Conservation (phyloP, 2,113 vertebrate genomes). For the Onychorhynchus coronatus region DNA sequence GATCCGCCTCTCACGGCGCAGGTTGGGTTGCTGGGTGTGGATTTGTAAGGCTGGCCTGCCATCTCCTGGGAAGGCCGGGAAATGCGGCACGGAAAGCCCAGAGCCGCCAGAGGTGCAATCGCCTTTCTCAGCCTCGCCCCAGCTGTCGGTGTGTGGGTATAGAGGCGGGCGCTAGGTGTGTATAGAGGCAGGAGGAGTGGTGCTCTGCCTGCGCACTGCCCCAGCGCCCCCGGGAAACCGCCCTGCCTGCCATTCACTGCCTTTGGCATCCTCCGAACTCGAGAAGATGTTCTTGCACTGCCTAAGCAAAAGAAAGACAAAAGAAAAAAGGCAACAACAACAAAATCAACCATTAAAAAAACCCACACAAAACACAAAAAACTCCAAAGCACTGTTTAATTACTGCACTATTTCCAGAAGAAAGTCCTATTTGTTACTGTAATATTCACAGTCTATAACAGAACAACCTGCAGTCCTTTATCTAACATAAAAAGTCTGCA, state of each 20-base stretch:
- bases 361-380: not conserved
- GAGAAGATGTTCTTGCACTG: not conserved
- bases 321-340: not conserved
- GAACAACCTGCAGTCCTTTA: not conserved
- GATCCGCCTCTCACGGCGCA: not conserved
- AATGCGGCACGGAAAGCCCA: not conserved
- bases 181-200: no score
- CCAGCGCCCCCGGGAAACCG: not conserved
- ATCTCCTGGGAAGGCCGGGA: slow-evolving; percentile 9
- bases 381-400: not conserved
- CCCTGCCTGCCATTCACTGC: no score
- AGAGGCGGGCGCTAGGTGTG: no score
- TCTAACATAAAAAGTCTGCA: not conserved
- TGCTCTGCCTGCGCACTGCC: not conserved
- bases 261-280: not conserved
- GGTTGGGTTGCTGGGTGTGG: accelerated
- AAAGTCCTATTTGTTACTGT: not conserved
- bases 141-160: accelerated
- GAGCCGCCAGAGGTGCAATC: accelerated
- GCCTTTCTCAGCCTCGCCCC: not conserved
- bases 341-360: not conserved
- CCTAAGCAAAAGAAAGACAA: not conserved
- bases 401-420: not conserved
- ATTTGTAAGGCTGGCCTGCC: not conserved
- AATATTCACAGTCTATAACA: not conserved